Evolutionary conservation across 2,113 vertebrate genomes (phyloP), one percentile per base, ranked within the genome.

Genomic region (Hipposideros armiger): DNA sequence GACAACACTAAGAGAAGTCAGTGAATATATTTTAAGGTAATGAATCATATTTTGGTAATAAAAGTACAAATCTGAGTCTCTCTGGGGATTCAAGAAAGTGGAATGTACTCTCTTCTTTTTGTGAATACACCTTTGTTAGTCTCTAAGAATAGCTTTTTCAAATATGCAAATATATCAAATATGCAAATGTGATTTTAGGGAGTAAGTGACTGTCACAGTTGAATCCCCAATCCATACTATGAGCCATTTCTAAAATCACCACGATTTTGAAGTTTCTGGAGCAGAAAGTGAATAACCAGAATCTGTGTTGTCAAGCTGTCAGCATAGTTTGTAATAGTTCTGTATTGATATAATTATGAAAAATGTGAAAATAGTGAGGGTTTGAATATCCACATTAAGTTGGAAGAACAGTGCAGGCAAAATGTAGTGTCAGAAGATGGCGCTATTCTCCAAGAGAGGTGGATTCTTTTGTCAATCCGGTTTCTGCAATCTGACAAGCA

Each of bases 111-210:
- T 87, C 32, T 86, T 3, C 40, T 64, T 89, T 89, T 93, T 60
- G 58, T 50, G 26, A 86, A 36, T 83, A 80, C 7, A 30, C 45
- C 56, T 78, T 54, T 93, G 36, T 54, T 73, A 50, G 52, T 64
- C 10, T 93, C 24, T 67, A 72, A 84, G 82, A 81, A 92, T 36
- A 85, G n/a, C 40, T 47, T 36, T 96, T 91, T 95, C 67, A 87
- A 86, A 94, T 94, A 94, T 47, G 52, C n/a, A 90, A 50, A 50
- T 50, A 50, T 13, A 50, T 95, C 67, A 87, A 86, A 92, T 94
- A 94, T 47, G 52, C n/a, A 90, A 50, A 50, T 50, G 47, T 81
- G 81, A 93, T 58, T 81, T 72, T 54, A 85, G 54, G 47, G 66
- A 40, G 45, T 50, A 52, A 92, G 47, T 82, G 40, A 72, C 7